Base-by-base conservation (phyloP, 2,888 invertebrate species). In the Lasioglossum leucozonium region DNA sequence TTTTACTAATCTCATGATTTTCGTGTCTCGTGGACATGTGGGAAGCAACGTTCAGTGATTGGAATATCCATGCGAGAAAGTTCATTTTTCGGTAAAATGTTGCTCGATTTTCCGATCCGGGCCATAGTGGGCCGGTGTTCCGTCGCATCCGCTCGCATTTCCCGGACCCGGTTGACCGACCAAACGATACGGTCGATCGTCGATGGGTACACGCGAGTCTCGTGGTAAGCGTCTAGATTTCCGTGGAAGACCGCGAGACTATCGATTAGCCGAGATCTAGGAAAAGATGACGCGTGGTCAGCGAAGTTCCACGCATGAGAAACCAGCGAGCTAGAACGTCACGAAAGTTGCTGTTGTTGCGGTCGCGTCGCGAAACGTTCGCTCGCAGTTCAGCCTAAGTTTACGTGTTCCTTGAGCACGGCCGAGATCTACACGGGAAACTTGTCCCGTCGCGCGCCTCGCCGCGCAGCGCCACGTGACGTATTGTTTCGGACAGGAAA, bases 401-500 rank as follows among this genome's bases (percentile, higher is more conserved):
- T 37, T 37, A 65, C 72, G 37, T 16, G 34, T 58, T 26, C 13
- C 4, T 11, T 5, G 58, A 22, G 26, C 58, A n/a, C 13, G 58
- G 13, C 13, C 26, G 62, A 40, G 34, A 69, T 73, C 26, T 58
- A 77, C 77, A 44, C 80, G 80, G 74, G 86, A 82, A 90, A 89
- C 85, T 51, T 51, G 22, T 51, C 18, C 18, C 18, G 47, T 5
- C 51, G 51, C 22, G 34, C 34, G 34, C 34, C 34, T 1, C 34
- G 34, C 34, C 34, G 34, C 3, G 34, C 34, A 3, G 1, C 34
- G 81, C 81, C 77, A 82, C 83, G 86, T 77, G 81, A 69, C 79
- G 81, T 87, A 89, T 87, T 88, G 89, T 89, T 90, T 87, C 75
- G 81, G 91, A 93, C 92, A 90, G 93, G 87, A 92, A 93, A 93